Evolutionary conservation across 2,113 vertebrate genomes (phyloP).

Genomic region (Dolichallabes microphthalmus): DNA sequence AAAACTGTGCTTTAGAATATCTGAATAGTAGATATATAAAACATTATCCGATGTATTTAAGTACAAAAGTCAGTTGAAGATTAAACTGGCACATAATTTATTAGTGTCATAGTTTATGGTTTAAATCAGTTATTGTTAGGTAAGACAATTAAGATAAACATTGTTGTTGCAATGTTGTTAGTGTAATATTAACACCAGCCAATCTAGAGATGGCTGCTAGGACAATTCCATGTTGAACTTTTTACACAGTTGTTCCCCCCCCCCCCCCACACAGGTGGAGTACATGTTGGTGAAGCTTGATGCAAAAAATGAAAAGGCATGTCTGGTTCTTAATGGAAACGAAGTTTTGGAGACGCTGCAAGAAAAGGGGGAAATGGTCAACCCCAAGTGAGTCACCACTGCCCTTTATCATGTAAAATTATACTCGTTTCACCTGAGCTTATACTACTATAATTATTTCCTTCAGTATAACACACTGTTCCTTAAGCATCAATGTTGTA

Average conservation of each 20-base stretch:
- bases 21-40: not conserved
- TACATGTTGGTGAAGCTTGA: constrained; percentile 95
- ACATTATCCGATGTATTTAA: not conserved
- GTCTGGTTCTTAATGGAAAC: constrained; percentile 77
- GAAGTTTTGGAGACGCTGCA: constrained; percentile 88
- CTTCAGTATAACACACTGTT: not conserved
- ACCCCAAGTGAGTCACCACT: constrained; percentile 89
- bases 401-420: not conserved
- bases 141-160: too few species aligned
- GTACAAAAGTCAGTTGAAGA: not conserved
- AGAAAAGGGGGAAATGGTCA: constrained; percentile 87
- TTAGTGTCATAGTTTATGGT: not conserved
- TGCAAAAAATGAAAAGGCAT: constrained; percentile 85
- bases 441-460: not conserved
- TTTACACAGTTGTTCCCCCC: constrained; percentile 32
- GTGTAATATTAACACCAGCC: constrained; percentile 1
- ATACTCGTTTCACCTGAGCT: not conserved
- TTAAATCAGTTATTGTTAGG: not conserved
- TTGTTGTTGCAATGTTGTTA: not conserved
- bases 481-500: not conserved
- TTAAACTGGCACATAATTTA: not conserved
- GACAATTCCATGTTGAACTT: not conserved
- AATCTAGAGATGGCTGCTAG: not conserved
- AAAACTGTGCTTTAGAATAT: not conserved
- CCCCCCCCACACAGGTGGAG: constrained; percentile 78